Evolutionary conservation across 2,888 invertebrate species (phyloP).

Genomic region (Arctia plantaginis): DNA sequence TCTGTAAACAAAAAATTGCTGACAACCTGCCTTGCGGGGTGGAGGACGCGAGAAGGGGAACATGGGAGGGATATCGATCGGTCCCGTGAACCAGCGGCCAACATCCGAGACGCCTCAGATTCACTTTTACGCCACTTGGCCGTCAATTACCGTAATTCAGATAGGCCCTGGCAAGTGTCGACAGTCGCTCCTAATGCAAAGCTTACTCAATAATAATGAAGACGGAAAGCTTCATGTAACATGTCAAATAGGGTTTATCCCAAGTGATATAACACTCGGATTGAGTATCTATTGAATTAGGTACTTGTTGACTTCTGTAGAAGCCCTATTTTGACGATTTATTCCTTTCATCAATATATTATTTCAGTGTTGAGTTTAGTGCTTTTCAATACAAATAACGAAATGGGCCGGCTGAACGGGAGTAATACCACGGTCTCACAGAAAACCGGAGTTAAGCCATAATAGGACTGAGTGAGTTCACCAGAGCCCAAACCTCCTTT

Average conservation of each 20-base stretch:
- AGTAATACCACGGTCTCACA: too few species aligned
- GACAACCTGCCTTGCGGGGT: conserved; percentile 46
- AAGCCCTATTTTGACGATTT: background rate
- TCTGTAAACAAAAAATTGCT: conserved; percentile 26
- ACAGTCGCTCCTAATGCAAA: conserved; percentile 41
- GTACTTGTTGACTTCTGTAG: background rate
- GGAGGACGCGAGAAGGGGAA: conserved; percentile 37
- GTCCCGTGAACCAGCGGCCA: conserved; percentile 57
- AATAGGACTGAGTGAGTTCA: background rate
- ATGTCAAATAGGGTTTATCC: conserved; percentile 36
- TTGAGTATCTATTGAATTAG: conserved; percentile 10
- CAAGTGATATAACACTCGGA: conserved; percentile 14
- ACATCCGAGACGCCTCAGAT: conserved; percentile 60
- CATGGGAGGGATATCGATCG: conserved; percentile 62
- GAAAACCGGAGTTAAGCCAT: background rate
- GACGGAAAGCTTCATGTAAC: conserved; percentile 26
- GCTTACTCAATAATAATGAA: conserved; percentile 35
- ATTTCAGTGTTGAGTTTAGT: background rate
- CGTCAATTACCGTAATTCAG: conserved; percentile 66
- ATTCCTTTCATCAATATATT: background rate
- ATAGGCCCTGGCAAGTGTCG: conserved; percentile 55
- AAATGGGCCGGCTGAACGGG: background rate
- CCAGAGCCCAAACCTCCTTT: too few species aligned
- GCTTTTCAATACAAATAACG: background rate
- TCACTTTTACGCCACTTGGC: conserved; percentile 73